phyloP scores from a whole-genome alignment of 2,113 vertebrate species.

The Hippocampus guttulatus region DNA sequence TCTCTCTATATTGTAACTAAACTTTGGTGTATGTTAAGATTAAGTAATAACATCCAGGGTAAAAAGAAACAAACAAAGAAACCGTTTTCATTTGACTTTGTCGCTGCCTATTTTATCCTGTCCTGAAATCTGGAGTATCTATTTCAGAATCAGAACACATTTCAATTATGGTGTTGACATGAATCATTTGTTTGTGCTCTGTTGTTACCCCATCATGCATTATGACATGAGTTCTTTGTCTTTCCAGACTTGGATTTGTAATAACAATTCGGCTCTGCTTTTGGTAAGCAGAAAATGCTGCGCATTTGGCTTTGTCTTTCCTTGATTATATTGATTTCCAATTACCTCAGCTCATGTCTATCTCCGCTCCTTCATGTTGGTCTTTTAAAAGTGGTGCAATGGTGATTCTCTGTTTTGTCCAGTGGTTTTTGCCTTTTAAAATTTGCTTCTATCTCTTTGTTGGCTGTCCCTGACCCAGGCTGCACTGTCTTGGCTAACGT shows the following conservation, averaged over 20 bases:
- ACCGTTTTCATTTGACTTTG: not conserved
- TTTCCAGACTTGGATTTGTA: not conserved
- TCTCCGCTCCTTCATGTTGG: not conserved
- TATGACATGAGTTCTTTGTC: not conserved
- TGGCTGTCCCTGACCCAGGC: conserved; percentile 15
- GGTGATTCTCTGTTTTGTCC: not conserved
- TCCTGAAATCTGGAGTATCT: not conserved
- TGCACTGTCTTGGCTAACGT: conserved; percentile 59
- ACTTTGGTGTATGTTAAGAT: not conserved
- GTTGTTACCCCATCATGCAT: not conserved
- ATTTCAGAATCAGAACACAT: not conserved
- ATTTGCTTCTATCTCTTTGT: conserved; percentile 31
- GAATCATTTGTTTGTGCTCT: not conserved
- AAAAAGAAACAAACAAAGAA: not conserved
- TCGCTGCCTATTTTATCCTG: not conserved
- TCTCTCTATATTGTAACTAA: not conserved
- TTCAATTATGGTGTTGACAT: not conserved
- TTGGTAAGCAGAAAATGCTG: not conserved
- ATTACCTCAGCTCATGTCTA: too few species aligned
- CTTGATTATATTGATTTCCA: not conserved
- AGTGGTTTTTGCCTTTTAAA: conserved; percentile 9
- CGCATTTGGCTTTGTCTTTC: not conserved
- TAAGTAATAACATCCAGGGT: not conserved
- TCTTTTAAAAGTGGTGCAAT: not conserved
- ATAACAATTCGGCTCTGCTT: not conserved